Base-by-base conservation (phyloP, 2,888 invertebrate species). In the Temnothorax unifasciatus region DNA sequence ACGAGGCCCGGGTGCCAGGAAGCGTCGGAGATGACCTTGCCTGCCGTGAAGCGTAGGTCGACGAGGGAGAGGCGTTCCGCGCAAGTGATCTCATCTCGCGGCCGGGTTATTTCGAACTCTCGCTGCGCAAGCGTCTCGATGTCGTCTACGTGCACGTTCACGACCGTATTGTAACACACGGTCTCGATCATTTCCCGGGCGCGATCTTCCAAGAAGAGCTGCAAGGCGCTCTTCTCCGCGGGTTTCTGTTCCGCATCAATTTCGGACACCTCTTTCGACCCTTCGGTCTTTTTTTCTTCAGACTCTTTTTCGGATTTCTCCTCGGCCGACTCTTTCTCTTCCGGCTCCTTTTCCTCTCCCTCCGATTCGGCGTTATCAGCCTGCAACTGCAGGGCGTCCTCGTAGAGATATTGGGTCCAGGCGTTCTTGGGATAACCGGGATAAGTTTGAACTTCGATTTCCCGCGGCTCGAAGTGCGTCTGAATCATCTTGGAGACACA, bases 401-500 rank as follows among this genome's bases (percentile, higher is more conserved):
- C 85, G 85, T 89, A 86, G 9, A 87, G 92, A 83, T 94, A 95
- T 71, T 95, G 95, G 0, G 94, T 94, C 92, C 94, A 94, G 0
- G 92, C 92, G 83, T 94, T 95, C 66, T 91, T 93, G 0, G 93
- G 94, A 73, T 94, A 90, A 1, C 92, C 93, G 3, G 93, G 92
- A 64, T 92, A 91, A 6, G 95, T 95, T 83, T 95, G 95, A 5
- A 92, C 93, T 25, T 89, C 88, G 3, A 59, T 85, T 2, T 92
- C 88, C 3, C 84, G 87, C 3, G 86, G 75, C 57, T 96, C 96
- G 79, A 96, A 95, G 84, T 95, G 95, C 0, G 94, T 94, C 94
- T 97, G 97, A 11, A 95, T 94, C 0, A 93, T 95, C 8, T 95
- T 95, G 61, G 97, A 96, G 13, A 97, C 95, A 90, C 96, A 95